Evolutionary conservation across 2,888 invertebrate genomes (phyloP), one percentile per base, ranked within the genome.

Genomic region (Agrotis ipsilon): DNA sequence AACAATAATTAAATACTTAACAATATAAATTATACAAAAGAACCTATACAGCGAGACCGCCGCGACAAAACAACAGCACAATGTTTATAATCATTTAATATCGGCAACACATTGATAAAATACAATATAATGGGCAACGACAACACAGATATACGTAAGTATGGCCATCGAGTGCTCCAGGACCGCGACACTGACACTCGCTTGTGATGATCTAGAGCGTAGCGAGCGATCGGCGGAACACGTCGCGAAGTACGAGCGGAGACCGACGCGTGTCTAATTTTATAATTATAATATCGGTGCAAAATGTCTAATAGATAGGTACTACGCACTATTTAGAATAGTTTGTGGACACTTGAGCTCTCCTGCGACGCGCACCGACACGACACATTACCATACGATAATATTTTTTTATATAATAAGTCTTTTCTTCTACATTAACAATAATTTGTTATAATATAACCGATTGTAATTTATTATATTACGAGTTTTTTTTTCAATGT

Each of bases 391-490:
- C 86, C 24, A 54, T 18, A 55, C 55, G 82, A 87, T 73, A 78
- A 85, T 88, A 87, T 82, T 89, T 82, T 87, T 89, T 90, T 88
- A 89, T 91, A 92, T 90, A 92, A 91, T 93, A 93, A 94, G 94
- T 94, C 94, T 94, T 94, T 90, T 90, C 86, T 92, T 93, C 95
- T 95, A 96, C 95, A 87, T 91, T 93, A 95, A 95, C 94, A 94
- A 94, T 94, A 93, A 90, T 92, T 90, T 91, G 89, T 90, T 91
- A 89, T 88, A 92, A 88, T 89, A 92, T 92, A 91, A 91, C 89
- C 88, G 81, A 91, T 39, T 89, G 86, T 88, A 86, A 84, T 77
- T 90, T 14, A 14, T 55, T 55, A 55, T 55, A 19, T 19, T 89
- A 90, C 83, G 88, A 88, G 81, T 88, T 87, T 76, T 80, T 57